Evolutionary conservation across 2,888 invertebrate species (phyloP), one percentile per base, ranked within the genome.

Genomic region (Callimorpha dominula): DNA sequence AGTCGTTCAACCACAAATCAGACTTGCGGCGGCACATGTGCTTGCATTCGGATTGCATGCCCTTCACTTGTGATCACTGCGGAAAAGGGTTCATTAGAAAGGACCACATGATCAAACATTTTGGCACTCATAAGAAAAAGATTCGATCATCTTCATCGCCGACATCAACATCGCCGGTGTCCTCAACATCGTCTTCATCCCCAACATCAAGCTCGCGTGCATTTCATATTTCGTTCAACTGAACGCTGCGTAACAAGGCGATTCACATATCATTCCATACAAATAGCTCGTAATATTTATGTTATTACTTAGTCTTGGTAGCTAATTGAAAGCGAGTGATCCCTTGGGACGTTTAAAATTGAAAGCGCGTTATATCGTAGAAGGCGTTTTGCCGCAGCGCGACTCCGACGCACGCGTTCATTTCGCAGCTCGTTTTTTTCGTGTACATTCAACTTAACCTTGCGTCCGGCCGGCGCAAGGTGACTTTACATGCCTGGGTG

Each of bases 1-100:
- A 98, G 91, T 97, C 98, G 86, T 99, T 98, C 93, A 98, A 98
- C 90, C 98, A 98, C 94, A 98, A 98, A 93, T 98, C 98, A 71
- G 98, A 99, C 90, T 95, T 98, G 85, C 96, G 98, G 77, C 96
- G 98, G 79, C 98, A 99, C 94, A 97, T 97, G 96, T 98, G 98
- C 91, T 96, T 98, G 83, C 98, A 98, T 91, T 97, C 97, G n/a
- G 98, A 98, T 68, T 97, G 97, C 86, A 98, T 98, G 91, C 98
- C 98, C 63, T 98, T 97, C 91, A 96, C 97, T 79, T 99, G 98
- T 93, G 96, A 97, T 83, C 97, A 97, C 78, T 99, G 98, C 92
- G 97, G 97, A 77, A 98, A 98, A 92, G 98, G 98, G 69, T 99
- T 99, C 92, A 98, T 98, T 85, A 96, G 98, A 82, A 98, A 98